Evolutionary conservation across 2,113 vertebrate genomes (phyloP).

Genomic region (Amphilophus citrinellus): DNA sequence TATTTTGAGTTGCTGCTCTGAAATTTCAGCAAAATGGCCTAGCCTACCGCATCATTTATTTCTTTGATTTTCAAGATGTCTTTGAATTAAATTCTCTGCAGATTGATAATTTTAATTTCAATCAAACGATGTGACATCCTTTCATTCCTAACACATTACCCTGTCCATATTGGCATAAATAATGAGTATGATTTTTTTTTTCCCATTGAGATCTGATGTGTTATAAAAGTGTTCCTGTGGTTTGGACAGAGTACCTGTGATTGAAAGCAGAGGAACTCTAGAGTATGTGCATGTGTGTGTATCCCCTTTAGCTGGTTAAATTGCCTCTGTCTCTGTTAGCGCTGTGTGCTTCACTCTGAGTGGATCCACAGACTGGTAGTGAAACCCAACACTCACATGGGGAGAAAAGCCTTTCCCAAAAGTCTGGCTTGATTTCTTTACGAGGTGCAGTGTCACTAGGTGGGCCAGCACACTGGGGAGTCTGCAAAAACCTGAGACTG

Average conservation of each 20-base stretch:
- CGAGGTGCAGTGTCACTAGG: constrained; percentile 77
- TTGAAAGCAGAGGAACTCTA: constrained; percentile 51
- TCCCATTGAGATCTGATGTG: too few relatives aligned
- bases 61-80: too few relatives aligned
- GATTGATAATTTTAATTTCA: too few relatives aligned
- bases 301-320: constrained; percentile 68
- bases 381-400: constrained; percentile 74
- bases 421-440: constrained; percentile 71
- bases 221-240: neutral
- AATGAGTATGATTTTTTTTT: too few relatives aligned
- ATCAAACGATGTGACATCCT: too few relatives aligned
- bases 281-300: constrained; percentile 28
- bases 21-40: too few relatives aligned
- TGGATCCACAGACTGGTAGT: constrained; percentile 65
- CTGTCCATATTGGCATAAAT: too few relatives aligned
- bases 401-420: constrained; percentile 64
- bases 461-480: constrained; percentile 75
- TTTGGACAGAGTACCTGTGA: constrained; percentile 41
- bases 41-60: too few relatives aligned
- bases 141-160: too few relatives aligned
- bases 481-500: constrained; percentile 75
- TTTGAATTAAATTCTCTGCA: too few relatives aligned
- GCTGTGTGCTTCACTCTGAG: constrained; percentile 57
- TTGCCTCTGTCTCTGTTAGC: constrained; percentile 71
- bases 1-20: too few relatives aligned